These are phyloP conservation scores for Leptonema lineaticorne DNA, from an alignment of 1,140 invertebrate genomes.

Conservation along the genomic window DNA sequence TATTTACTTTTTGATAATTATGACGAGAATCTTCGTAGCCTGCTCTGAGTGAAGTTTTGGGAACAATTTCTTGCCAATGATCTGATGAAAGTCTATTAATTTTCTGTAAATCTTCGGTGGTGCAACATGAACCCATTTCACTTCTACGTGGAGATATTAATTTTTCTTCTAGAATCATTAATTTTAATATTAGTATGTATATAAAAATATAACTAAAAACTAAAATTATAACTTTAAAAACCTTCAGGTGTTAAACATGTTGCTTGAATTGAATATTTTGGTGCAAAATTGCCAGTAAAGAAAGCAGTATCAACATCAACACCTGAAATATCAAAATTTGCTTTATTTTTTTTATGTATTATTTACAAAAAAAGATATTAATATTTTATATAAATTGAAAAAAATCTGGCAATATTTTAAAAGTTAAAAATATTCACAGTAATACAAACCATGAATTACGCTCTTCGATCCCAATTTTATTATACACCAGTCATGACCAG, in stretches of 20 bases:
- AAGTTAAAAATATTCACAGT: background rate
- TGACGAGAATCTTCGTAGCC: constrained; percentile 62
- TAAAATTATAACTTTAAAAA: constrained; percentile 41
- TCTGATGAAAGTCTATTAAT: constrained; percentile 56
- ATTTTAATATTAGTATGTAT: background rate
- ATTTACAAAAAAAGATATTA: background rate
- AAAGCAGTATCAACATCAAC: constrained; percentile 65
- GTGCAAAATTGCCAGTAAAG: constrained; percentile 69
- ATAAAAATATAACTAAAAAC: background rate
- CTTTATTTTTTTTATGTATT: background rate
- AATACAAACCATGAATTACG: constrained; percentile 55
- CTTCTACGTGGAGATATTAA: constrained; percentile 50
- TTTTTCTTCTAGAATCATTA: constrained; percentile 52
- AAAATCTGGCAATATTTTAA: background rate
- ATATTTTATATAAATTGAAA: background rate
- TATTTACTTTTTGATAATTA: constrained; percentile 58
- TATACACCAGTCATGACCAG: constrained; percentile 68
- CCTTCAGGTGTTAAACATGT: constrained; percentile 56
- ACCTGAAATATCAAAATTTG: constrained; percentile 43
- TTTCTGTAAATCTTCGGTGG: constrained; percentile 50
- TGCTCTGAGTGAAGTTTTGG: constrained; percentile 56
- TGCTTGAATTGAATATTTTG: constrained; percentile 65
- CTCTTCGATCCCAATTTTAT: constrained; percentile 61
- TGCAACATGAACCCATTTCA: constrained; percentile 57
- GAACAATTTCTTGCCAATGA: constrained; percentile 62